A percentile compares a stretch with the other conserved stretches of the same genome.
phyloP scores from a whole-genome alignment of 2,888 invertebrate genomes.

The Lycophotia porphyrea region DNA sequence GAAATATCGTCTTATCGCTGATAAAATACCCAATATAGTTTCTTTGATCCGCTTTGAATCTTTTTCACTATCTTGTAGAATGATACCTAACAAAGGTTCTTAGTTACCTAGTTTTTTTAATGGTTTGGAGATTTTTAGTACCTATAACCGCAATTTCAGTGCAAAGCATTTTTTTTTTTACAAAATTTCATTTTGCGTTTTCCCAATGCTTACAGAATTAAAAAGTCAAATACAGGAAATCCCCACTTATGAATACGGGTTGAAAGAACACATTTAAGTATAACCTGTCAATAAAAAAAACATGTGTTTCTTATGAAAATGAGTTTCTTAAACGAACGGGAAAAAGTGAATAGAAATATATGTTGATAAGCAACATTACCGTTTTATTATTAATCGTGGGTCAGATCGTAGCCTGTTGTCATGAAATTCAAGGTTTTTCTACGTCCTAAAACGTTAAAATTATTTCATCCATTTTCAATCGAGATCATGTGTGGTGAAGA shows the following conservation, averaged over 20 bases:
- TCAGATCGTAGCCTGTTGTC: constrained; percentile 18
- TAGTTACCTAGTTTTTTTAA: constrained; percentile 11
- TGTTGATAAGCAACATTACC: constrained; percentile 30
- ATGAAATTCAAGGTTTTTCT: constrained; percentile 36
- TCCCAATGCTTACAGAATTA: background rate
- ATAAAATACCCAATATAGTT: constrained; percentile 29
- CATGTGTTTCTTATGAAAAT: constrained; percentile 16
- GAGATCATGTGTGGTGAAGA: background rate
- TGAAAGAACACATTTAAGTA: constrained; percentile 1
- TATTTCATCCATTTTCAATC: background rate
- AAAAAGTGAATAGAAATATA: constrained; percentile 50
- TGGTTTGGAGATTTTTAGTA: background rate
- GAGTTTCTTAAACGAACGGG: constrained; percentile 23
- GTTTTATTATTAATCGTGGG: constrained; percentile 31
- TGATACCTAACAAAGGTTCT: background rate
- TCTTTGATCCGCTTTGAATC: constrained; percentile 28
- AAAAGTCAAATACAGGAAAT: constrained; percentile 23
- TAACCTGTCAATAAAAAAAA: constrained; percentile 15
- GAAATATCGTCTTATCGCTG: constrained; percentile 35
- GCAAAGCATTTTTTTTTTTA: background rate
- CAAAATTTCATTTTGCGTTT: background rate
- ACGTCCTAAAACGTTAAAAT: constrained; percentile 24
- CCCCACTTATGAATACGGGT: background rate
- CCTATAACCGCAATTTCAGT: background rate
- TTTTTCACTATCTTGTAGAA: constrained; percentile 2